Base-by-base conservation (phyloP, 2,888 invertebrate species). In the Pecten maximus region DNA sequence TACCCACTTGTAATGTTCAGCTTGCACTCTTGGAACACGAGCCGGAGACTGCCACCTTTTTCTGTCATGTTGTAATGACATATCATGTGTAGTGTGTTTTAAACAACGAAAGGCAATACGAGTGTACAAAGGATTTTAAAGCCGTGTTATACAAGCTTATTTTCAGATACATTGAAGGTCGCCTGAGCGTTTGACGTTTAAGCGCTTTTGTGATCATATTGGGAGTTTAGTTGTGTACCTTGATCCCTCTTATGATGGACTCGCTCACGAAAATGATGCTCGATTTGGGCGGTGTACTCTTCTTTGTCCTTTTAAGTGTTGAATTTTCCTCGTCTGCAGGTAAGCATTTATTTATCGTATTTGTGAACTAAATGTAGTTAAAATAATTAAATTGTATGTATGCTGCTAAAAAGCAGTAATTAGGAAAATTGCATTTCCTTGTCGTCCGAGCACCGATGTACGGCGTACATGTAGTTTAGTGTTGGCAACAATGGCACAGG, bases 1-100 rank as follows among this genome's bases (percentile, higher is more conserved):
- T 35, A 23, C 23, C 74, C 35, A 35, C 74, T 74, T 74, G 35
- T 74, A 23, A 74, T 35, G 74, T 35, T 74, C 35, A 74, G 0
- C 6, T 74, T 74, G 74, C 35, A 74, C 74, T 74, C 74, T 74
- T 74, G 35, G 74, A 74, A 35, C 74, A 74, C 74, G 74, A 74
- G 74, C 23, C 23, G 35, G 74, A 12, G 35, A 23, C 74, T 74
- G 74, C 28, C 74, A 74, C 74, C 74, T 74, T 74, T 35, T 6
- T 35, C 35, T 74, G 74, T 74, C 35, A 74, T 74, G 16, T 35
- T 35, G 35, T 74, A 74, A 35, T 74, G 74, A 74, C 74, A 74
- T 28, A 35, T 28, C 35, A 35, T 74, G 35, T 16, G 60, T 23
- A 60, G 60, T 6, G 23, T 23, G 74, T 1, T 35, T 74, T 74